Evolutionary conservation across 2,113 vertebrate genomes (phyloP), one percentile per base, ranked within the genome.

Genomic region (Thinocorus orbignyianus): DNA sequence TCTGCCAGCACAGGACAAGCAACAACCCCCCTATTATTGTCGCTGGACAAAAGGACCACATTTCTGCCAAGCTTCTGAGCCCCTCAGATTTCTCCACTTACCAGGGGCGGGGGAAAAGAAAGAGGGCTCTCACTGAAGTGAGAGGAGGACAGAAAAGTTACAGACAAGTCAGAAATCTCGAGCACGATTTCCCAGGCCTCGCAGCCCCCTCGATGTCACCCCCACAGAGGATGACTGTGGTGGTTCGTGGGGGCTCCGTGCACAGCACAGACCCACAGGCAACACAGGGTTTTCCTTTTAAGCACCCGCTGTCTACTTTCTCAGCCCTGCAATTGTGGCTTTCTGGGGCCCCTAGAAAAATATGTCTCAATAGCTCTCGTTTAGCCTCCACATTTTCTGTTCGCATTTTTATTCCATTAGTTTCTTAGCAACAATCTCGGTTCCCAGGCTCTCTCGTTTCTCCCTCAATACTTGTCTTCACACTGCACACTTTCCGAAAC

Each of bases 361-460:
- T 65, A 74, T 65, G 87, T 65, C 86, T 64, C 44, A 68, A 64
- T 60, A 28, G 37, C 49, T 89, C 70, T 52, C 84, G 24, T 87
- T 62, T 46, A 65, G 70, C 69, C 93, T 65, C 68, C 70, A 76
- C 39, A 54, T 68, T 52, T 74, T 68, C 78, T 41, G 78, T 4
- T 82, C 31, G 1, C 81, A 30, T 82, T 91, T 90, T 79, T 58
- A 52, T 62, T 74, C 86, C 11, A 2, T 62, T 20, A 57, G 87
- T 91, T 79, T 39, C 95, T 87, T 85, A 96, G 95, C 95, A 96
- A 95, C 96, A n/a, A 80, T 78, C 77, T 61, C 60, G 0, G 22
- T 81, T 95, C 95, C 88, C 94, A 92, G 92, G 94, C 88, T 82
- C 94, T 80, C 79, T 26, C 58, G 2, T 77, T 86, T 62, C 79